Evolutionary conservation across 2,113 vertebrate genomes (phyloP).

Genomic region (Menidia beryllina): DNA sequence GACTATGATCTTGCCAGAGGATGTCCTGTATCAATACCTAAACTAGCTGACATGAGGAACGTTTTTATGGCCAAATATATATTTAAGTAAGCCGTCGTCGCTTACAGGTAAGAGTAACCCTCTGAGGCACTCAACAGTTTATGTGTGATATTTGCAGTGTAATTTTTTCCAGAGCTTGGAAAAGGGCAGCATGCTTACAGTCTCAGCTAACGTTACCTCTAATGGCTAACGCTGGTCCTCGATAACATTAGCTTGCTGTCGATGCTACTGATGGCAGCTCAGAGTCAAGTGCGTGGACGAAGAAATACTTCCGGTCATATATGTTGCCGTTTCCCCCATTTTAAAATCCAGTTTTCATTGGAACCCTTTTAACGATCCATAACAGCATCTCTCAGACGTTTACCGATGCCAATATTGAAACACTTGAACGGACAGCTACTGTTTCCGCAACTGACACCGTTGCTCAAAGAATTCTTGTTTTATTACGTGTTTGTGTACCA

Average conservation of each 20-base stretch:
- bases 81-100: slow-evolving; percentile 6
- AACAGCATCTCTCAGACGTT: not conserved
- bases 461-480: not conserved
- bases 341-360: not conserved
- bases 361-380: slow-evolving; percentile 56
- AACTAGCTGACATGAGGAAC: slow-evolving; percentile 9
- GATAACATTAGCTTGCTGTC: slow-evolving; percentile 38
- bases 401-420: slow-evolving; percentile 9
- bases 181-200: slow-evolving; percentile 12
- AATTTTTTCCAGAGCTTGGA: not conserved
- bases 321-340: fast-evolving
- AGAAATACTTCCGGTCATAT: not conserved
- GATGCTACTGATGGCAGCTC: slow-evolving; percentile 3
- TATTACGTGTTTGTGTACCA: not conserved
- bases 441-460: not conserved
- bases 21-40: slow-evolving; percentile 46
- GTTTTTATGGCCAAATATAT: not conserved
- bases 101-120: not conserved
- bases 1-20: not conserved
- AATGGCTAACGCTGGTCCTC: slow-evolving; percentile 21
- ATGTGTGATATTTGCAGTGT: not conserved
- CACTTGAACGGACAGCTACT: not conserved
- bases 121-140: not conserved
- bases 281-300: too few species aligned
- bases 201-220: slow-evolving; percentile 12